Evolutionary conservation across 2,888 invertebrate genomes (phyloP), one percentile per base, ranked within the genome.

Genomic region (Agrotis exclamationis): DNA sequence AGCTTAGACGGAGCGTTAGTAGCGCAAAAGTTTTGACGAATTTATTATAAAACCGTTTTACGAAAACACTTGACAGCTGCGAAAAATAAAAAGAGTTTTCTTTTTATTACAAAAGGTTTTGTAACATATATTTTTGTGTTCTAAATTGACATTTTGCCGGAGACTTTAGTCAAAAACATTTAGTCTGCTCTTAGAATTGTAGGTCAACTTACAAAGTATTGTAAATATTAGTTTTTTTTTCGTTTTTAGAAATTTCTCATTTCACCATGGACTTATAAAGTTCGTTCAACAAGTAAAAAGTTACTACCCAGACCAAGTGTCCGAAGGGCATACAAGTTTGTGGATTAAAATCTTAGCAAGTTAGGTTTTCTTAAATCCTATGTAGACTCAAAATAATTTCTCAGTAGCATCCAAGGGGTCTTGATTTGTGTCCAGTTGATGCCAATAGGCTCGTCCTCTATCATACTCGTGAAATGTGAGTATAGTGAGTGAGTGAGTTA

Each of bases 1-100:
- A 11, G n/a, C n/a, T 48, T 68, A 50, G n/a, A 22, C 44, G 22
- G 11, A 18, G 57, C 58, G 28, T 63, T 39, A 28, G 53, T 7
- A 33, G 45, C 24, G 28, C 9, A 63, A 63, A 75, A 58, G 53
- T 75, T 75, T 68, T 69, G 51, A 65, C 33, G 44, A 60, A 71
- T 73, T 73, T 73, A 65, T 76, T 76, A 76, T 57, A 71, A 65
- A 71, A 76, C 56, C 64, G 71, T 76, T 75, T 76, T 71, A 22
- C 7, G 22, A 58, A 69, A 59, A 75, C 63, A 22, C 33, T 67
- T 67, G 44, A 20, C 60, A 28, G 22, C 14, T 73, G 28, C 2
- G n/a, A 54, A 45, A 14, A 22, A 67, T 45, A 50, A 50, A 58
- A 74, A 60, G 65, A 72, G 33, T 65, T 72, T 72, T 33, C 33